phyloP scores from a whole-genome alignment of 2,888 invertebrate genomes.

The Polia nebulosa region DNA sequence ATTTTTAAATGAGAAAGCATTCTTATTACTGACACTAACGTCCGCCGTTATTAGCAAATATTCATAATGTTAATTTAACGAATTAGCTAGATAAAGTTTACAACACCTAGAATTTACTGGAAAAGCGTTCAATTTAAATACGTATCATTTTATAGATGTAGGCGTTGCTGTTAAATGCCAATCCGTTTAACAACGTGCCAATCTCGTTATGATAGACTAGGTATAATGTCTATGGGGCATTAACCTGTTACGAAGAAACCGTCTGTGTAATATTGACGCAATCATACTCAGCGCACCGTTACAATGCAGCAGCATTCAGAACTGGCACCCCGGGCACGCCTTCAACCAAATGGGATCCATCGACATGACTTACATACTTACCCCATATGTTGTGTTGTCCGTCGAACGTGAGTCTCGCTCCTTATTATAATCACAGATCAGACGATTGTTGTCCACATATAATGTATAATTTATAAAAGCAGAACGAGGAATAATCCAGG shows the following conservation, averaged over 20 bases:
- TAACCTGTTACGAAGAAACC: slow-evolving; percentile 71
- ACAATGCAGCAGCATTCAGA: slow-evolving; percentile 74
- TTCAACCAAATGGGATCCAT: slow-evolving; percentile 76
- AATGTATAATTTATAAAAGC: slow-evolving; percentile 89
- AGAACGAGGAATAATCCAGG: slow-evolving; percentile 78
- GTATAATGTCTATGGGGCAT: slow-evolving; percentile 67
- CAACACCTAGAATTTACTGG: neutral
- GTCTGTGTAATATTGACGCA: slow-evolving; percentile 76
- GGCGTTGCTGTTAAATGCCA: slow-evolving; percentile 39
- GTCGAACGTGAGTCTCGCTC: slow-evolving; percentile 83
- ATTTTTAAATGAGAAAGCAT: neutral
- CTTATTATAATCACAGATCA: slow-evolving; percentile 90
- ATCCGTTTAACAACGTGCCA: slow-evolving; percentile 62
- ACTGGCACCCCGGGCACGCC: slow-evolving; percentile 76
- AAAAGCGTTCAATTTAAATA: slow-evolving; percentile 26
- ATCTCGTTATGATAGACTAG: slow-evolving; percentile 72
- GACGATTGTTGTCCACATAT: slow-evolving; percentile 87
- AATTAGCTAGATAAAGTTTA: neutral
- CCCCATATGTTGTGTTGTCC: slow-evolving; percentile 75
- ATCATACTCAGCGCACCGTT: slow-evolving; percentile 79
- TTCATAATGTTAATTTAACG: neutral
- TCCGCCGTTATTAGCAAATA: neutral
- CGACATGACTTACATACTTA: slow-evolving; percentile 72
- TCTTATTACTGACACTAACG: neutral
- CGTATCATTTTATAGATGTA: slow-evolving; percentile 19